A percentile compares a stretch with the other conserved stretches of the same genome.
Evolutionary conservation across 2,113 vertebrate genomes (phyloP).

Genomic region (Gasterosteus aculeatus): DNA sequence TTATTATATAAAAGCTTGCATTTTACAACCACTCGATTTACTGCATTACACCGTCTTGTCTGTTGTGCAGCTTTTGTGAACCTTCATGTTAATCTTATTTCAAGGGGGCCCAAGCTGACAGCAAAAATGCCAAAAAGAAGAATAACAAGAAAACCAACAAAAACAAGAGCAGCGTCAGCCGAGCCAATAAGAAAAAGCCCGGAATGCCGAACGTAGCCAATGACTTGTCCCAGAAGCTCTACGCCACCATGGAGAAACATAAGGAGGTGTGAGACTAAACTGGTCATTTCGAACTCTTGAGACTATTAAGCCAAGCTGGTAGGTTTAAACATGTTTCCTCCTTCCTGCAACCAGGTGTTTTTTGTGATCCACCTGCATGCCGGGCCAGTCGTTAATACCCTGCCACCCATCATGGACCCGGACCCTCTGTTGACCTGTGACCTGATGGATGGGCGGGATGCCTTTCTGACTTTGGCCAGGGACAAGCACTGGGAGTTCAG

Average conservation of each 20-base stretch:
- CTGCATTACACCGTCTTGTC: conserved; percentile 34
- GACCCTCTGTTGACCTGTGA: conserved; percentile 94
- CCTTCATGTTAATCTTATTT: conserved; percentile 40
- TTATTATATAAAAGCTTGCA: conserved; percentile 39
- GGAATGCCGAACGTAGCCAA: conserved; percentile 98
- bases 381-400: conserved; percentile 92
- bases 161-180: conserved; percentile 97
- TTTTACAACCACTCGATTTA: conserved; percentile 39
- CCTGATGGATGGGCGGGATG: conserved; percentile 96
- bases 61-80: conserved; percentile 40
- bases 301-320: neutral
- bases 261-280: conserved; percentile 88
- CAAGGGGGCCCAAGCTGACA: conserved; percentile 93
- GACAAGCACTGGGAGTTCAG: conserved; percentile 99
- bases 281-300: neutral
- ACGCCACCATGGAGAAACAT: conserved; percentile 98
- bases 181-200: conserved; percentile 98
- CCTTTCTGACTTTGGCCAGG: conserved; percentile 94
- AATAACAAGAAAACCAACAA: conserved; percentile 99
- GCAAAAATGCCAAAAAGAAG: conserved; percentile 99
- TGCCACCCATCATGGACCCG: conserved; percentile 94
- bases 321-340: neutral
- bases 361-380: conserved; percentile 97
- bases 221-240: conserved; percentile 98
- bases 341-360: conserved; percentile 87